Conservation (phyloP, 1,140 invertebrate species). For the Papilio polytes region DNA sequence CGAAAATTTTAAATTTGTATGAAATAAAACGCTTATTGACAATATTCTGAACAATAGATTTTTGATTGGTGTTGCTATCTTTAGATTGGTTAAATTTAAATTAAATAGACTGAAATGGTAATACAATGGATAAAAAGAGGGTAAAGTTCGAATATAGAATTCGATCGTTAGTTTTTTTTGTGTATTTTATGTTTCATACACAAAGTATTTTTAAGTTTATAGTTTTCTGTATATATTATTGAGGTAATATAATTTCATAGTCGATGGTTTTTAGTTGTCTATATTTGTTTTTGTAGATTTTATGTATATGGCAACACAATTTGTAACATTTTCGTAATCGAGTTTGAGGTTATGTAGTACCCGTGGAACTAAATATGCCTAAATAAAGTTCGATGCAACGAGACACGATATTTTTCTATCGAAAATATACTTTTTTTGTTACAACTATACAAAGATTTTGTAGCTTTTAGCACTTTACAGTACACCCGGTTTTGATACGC, state of each 20-base stretch:
- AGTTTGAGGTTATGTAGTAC: constrained; percentile 46
- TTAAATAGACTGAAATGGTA: too few species aligned
- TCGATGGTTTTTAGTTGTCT: not conserved
- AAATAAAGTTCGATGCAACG: constrained; percentile 68
- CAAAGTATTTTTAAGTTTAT: not conserved
- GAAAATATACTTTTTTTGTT: constrained; percentile 65
- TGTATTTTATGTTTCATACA: not conserved
- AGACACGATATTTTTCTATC: constrained; percentile 72
- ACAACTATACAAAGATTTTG: constrained; percentile 64
- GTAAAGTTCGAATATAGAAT: too few species aligned
- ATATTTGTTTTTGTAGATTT: not conserved
- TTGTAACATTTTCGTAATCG: not conserved
- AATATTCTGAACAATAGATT: too few species aligned
- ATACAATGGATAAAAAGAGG: too few species aligned
- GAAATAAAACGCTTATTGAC: too few species aligned
- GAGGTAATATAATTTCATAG: not conserved
- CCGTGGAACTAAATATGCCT: constrained; percentile 57
- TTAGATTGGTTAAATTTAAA: too few species aligned
- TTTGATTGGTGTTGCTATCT: too few species aligned
- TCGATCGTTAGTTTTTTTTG: not conserved
- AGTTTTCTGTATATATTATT: constrained; percentile 13
- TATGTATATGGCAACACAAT: constrained; percentile 27
- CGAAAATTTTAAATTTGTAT: too few species aligned
- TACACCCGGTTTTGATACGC: constrained; percentile 33
- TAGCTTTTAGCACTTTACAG: constrained; percentile 54